These are phyloP conservation scores for Alligator mississippiensis DNA, from an alignment of 2,113 vertebrate genomes.

Conservation along the genomic window DNA sequence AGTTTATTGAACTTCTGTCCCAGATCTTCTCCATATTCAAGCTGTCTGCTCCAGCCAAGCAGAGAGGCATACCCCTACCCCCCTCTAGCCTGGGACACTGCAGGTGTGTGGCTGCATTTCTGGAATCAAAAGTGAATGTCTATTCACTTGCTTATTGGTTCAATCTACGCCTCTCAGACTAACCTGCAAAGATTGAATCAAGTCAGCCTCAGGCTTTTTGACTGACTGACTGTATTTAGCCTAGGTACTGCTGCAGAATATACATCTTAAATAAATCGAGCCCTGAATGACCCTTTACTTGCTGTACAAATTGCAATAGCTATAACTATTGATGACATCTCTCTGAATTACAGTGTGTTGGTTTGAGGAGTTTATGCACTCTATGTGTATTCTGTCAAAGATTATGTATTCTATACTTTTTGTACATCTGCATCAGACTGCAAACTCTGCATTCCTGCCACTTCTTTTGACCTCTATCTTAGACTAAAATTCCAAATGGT, in stretches of 20 bases:
- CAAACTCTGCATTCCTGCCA: background rate
- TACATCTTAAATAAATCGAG: fast-evolving
- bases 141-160: no score
- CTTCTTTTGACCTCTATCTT: background rate
- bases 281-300: fast-evolving
- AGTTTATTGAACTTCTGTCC: no score
- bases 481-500: background rate
- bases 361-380: background rate
- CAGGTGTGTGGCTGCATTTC: no score
- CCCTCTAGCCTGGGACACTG: no score
- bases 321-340: background rate
- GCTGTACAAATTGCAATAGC: background rate
- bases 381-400: background rate
- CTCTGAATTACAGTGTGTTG: background rate
- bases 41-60: no score
- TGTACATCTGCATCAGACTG: background rate
- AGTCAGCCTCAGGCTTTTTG: no score
- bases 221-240: background rate
- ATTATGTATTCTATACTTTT: background rate
- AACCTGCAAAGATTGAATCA: no score
- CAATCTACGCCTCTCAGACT: no score
- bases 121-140: no score
- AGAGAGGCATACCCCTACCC: no score
- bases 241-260: fast-evolving
- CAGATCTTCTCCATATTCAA: no score